A percentile compares a stretch with the other conserved stretches of the same genome.
Evolutionary conservation across 2,888 invertebrate species (phyloP).

Genomic region (Drosophila demipolita): DNA sequence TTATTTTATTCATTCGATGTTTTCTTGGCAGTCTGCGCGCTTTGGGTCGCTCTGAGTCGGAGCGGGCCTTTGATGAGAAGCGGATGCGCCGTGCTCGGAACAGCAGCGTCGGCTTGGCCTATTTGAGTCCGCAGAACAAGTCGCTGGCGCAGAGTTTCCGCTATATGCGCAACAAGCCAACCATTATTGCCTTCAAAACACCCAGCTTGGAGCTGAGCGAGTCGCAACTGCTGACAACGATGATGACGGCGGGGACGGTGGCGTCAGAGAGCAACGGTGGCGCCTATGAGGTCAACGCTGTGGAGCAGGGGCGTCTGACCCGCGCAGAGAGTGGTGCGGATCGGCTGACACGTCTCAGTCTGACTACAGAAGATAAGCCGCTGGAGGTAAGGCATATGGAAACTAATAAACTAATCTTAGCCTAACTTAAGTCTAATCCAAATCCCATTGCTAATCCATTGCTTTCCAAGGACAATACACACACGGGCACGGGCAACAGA

Average conservation of each 20-base stretch:
- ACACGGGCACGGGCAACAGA: constrained; percentile 71
- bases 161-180: constrained; percentile 95
- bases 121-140: constrained; percentile 91
- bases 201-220: constrained; percentile 91
- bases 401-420: constrained; percentile 22
- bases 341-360: constrained; percentile 51
- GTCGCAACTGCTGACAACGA: constrained; percentile 85
- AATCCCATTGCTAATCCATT: constrained; percentile 20
- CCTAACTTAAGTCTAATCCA: constrained; percentile 1
- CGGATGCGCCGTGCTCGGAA: constrained; percentile 88
- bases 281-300: constrained; percentile 15
- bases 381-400: constrained; percentile 87
- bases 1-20: background rate
- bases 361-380: constrained; percentile 87
- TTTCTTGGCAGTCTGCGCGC: constrained; percentile 64
- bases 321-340: constrained; percentile 54
- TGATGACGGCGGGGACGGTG: constrained; percentile 82
- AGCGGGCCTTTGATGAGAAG: constrained; percentile 90
- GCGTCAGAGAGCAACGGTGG: constrained; percentile 37
- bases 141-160: constrained; percentile 94
- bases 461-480: constrained; percentile 65
- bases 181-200: constrained; percentile 94
- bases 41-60: constrained; percentile 90
- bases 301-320: constrained; percentile 87
- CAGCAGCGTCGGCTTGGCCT: constrained; percentile 89